Base-by-base conservation (phyloP, 2,797 vertebrate species). In the Ctenopoma multispine region DNA sequence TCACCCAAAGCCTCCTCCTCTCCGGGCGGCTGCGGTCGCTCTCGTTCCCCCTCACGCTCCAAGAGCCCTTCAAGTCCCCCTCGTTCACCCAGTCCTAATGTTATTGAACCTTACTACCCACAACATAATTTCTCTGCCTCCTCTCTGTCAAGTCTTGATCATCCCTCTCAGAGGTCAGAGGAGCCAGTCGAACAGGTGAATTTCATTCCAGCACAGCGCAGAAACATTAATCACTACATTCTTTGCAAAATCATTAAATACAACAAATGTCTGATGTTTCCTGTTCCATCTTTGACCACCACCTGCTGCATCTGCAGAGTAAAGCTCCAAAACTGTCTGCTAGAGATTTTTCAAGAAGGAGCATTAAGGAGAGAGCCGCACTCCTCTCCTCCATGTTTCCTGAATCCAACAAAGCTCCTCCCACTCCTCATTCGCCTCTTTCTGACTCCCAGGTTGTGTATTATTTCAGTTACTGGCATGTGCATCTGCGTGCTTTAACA, bases 281-380 rank as follows among this genome's bases (percentile, higher is more conserved):
- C 10, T 12, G 0, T 21, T 36, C 1, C 13, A 0, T 18, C 47
- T 65, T 18, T 75, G 31, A 48, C 11, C 15, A 12, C 56, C 53
- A 1, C 48, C 60, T 43, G 55, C 48, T 82, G 62, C 68, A 4
- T n/a, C 51, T 79, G 54, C 93, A 97, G 97, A 96, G 89, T 84
- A 96, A 94, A 90, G 86, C 87, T 66, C 93, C 95, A 88, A 90
- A 79, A 57, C 58, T 93, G 86, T 92, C 95, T 12, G 85, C 95
- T 81, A 94, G 93, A 88, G 96, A 96, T 43, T 97, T 97, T 90
- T 94, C 94, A 86, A 93, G 91, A 90, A 96, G 93, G 92, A 97
- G 95, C 78, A 96, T 99, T 88, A 97, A 96, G 84, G 97, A 98
- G 77, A 95, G 97, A 72, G 97, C 97, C 0, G 92, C 91, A 75